Evolutionary conservation across 2,797 vertebrate genomes (phyloP).

Genomic region (Podarcis siculus): DNA sequence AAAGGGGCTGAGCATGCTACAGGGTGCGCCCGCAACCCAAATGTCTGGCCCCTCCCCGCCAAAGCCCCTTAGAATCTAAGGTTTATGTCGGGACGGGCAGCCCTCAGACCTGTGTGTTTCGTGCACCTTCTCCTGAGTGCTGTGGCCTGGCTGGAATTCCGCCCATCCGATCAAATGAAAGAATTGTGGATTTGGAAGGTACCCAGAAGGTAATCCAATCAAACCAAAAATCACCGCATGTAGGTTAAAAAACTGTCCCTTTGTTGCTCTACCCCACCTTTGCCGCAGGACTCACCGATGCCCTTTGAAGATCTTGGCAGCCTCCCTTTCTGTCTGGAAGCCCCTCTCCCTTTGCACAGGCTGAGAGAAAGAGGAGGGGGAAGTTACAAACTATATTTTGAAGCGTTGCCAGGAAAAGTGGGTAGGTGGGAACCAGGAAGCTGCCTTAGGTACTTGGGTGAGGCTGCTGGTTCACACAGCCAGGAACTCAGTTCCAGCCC

Average conservation of each 20-base stretch:
- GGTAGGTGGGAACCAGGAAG: not conserved
- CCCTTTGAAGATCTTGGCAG: constrained; percentile 90
- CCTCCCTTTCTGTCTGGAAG: constrained; percentile 87
- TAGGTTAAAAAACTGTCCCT: too few species aligned
- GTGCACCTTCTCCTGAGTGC: too few species aligned
- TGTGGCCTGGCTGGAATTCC: too few species aligned
- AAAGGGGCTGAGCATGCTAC: not conserved
- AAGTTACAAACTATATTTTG: not conserved
- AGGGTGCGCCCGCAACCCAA: not conserved
- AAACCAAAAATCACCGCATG: too few species aligned
- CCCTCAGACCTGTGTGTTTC: too few species aligned
- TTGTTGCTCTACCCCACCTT: too few species aligned
- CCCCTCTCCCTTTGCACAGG: constrained; percentile 85
- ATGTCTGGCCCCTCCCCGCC: not conserved
- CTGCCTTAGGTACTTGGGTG: not conserved
- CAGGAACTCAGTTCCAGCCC: too few species aligned
- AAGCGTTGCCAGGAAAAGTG: not conserved
- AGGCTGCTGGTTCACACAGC: too few species aligned
- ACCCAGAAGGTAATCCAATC: not conserved
- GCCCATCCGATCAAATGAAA: not conserved
- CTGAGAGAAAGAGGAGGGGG: constrained; percentile 68
- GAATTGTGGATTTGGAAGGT: not conserved
- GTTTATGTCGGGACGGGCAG: too few species aligned
- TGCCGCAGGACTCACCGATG: constrained; percentile 83
- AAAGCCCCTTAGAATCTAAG: too few species aligned